Percentiles rank a stretch among this genome's conserved stretches.
Evolutionary conservation across 2,888 invertebrate species (phyloP).

Genomic region (Schizaphis graminum): DNA sequence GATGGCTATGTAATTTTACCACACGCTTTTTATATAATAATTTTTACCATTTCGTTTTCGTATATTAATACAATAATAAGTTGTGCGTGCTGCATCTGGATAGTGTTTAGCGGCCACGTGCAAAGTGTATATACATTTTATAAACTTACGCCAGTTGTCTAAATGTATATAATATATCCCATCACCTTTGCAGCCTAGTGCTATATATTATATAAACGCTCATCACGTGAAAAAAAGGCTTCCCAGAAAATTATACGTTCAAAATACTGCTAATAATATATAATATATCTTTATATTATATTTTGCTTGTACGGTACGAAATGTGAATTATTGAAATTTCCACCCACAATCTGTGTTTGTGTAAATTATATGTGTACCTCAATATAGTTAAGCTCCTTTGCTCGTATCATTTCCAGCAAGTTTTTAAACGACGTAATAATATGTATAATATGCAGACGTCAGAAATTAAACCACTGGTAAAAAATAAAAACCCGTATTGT

Average conservation of each 20-base stretch:
- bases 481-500: neutral
- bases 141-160: neutral
- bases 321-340: neutral
- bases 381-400: neutral
- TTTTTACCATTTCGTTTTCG: neutral
- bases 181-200: neutral
- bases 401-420: neutral
- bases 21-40: neutral
- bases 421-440: neutral
- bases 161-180: neutral
- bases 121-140: neutral
- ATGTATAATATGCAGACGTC: neutral
- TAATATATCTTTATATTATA: neutral
- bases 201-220: neutral
- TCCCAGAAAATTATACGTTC: neutral
- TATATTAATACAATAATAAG: conserved; percentile 17
- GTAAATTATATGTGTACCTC: neutral
- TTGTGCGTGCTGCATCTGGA: neutral
- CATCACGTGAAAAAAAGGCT: neutral
- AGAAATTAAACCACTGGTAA: neutral
- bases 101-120: conserved; percentile 31
- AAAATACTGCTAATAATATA: neutral
- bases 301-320: neutral
- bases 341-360: neutral
- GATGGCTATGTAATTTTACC: neutral